Conservation (phyloP, 2,888 invertebrate species). For the Anodontia alba region DNA sequence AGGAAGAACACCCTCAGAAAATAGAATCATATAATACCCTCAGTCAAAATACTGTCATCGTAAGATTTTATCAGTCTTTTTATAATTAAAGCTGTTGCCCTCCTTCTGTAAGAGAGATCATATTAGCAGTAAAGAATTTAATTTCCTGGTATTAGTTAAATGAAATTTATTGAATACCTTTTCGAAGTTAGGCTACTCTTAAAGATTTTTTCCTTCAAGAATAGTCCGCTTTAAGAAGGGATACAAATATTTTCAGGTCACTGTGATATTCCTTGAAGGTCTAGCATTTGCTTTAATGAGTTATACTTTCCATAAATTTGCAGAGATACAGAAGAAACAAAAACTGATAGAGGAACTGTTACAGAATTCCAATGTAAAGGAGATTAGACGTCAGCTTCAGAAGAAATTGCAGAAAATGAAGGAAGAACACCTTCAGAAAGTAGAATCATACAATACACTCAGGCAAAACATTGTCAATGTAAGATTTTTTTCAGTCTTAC, state of each 20-base stretch:
- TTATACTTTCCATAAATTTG: neutral
- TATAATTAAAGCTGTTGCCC: too few species aligned
- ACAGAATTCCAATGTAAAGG: constrained; percentile 18
- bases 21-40: neutral
- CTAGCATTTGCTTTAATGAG: too few species aligned
- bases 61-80: neutral
- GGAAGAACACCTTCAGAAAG: neutral
- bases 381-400: constrained; percentile 68
- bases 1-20: constrained; percentile 4
- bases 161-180: too few species aligned
- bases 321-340: neutral
- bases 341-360: constrained; percentile 7
- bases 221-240: too few species aligned
- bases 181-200: too few species aligned
- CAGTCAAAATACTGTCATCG: neutral
- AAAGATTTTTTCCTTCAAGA: too few species aligned
- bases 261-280: too few species aligned
- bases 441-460: neutral
- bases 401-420: constrained; percentile 29
- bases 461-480: neutral
- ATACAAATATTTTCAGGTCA: too few species aligned
- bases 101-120: too few species aligned
- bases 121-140: too few species aligned
- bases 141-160: too few species aligned
- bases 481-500: neutral